Evolutionary conservation across 64 coral and sea anemone species (phyloP), one percentile per base, ranked within the genome.

Genomic region (Porites lutea): DNA sequence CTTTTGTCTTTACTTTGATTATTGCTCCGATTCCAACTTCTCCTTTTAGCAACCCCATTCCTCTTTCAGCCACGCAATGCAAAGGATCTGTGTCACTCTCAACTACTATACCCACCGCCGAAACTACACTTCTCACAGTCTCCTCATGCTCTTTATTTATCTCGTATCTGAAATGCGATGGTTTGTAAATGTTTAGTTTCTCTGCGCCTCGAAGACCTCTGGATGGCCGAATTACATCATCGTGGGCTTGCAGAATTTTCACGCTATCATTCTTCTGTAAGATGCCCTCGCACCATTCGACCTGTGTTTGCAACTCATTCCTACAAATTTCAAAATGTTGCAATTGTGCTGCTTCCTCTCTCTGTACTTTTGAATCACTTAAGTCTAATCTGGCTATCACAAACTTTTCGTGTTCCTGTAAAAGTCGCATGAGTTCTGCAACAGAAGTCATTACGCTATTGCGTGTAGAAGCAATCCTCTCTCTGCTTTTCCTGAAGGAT

Each of bases 351-450:
- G 78, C 37, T 13, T 69, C 53, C 22, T 81, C 52, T 45, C 77
- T 49, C 19, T 74, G 18, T 8, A 74, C 50, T 74, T 51, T 69
- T 83, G 82, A 55, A 9, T 83, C 50, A 58, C 82, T 71, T 7
- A 82, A 69, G 74, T 91, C 89, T 9, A 91, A 70, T 14, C 69
- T 73, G 3, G 21, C 18, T 16, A 72, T 77, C 23, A 58, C 19
- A 44, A 5, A 10, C 6, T 2, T 52, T n/a, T 91, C 89, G 69
- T 90, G 88, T 20, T 60, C 51, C 52, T 82, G 81, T 71, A 90
- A 90, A 44, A 48, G 50, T 51, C 79, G 75, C 11, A 90, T 82
- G 13, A 90, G 18, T 21, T 27, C 78, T 90, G 82, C 88, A 67
- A 59, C 54, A 49, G 52, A 82, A 49, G 52, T 74, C 65, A 57